These are phyloP conservation scores for Eilema depressum DNA, from an alignment of 2,888 invertebrate species.

Conservation along the genomic window DNA sequence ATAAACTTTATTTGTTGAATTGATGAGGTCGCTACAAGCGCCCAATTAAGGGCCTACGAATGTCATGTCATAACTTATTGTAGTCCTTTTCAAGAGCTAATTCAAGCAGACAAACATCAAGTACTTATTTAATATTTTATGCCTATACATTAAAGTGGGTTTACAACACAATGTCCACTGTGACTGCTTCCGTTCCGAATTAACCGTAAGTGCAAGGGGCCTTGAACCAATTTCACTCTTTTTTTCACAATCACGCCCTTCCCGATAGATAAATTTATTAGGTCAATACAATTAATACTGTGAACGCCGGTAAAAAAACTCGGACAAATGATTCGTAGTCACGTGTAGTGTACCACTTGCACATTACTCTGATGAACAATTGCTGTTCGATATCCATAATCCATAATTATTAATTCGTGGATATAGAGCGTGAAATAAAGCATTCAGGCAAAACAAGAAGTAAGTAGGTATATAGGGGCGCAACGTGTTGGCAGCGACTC, in stretches of 20 bases:
- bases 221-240: constrained; percentile 70
- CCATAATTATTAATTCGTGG: constrained; percentile 79
- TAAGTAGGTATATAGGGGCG: constrained; percentile 82
- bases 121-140: not conserved
- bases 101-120: not conserved
- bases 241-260: constrained; percentile 64
- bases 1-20: not conserved
- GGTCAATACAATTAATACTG: constrained; percentile 61
- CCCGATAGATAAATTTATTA: constrained; percentile 62
- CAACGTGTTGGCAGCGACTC: constrained; percentile 62
- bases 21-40: not conserved
- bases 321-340: constrained; percentile 56
- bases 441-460: constrained; percentile 79
- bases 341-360: constrained; percentile 37
- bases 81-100: not conserved
- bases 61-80: not conserved
- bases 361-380: constrained; percentile 40
- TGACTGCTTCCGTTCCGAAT: not conserved
- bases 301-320: constrained; percentile 62
- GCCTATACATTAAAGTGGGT: not conserved
- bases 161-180: not conserved
- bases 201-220: constrained; percentile 41
- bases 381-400: constrained; percentile 69
- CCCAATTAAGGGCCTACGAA: not conserved
- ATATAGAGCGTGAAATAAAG: constrained; percentile 84